Conservation (phyloP, 2,797 vertebrate species). For the Nannoperca australis region DNA sequence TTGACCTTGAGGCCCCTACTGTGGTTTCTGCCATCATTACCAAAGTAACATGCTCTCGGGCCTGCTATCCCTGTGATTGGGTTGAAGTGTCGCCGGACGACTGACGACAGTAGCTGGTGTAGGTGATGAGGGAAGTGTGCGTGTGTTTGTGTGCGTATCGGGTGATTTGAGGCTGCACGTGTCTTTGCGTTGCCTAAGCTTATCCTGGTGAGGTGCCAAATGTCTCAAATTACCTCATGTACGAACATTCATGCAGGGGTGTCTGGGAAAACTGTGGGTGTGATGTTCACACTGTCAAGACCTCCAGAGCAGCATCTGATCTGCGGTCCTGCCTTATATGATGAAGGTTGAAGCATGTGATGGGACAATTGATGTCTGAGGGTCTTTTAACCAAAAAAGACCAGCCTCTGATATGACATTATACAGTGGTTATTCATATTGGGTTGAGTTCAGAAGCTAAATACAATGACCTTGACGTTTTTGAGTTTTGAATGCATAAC, state of each 20-base stretch:
- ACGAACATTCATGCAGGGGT: conserved; percentile 45
- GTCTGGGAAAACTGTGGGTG: conserved; percentile 38
- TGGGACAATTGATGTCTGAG: not conserved
- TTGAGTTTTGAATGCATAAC: not conserved
- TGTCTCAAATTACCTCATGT: conserved; percentile 61
- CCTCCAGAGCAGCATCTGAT: conserved; percentile 27
- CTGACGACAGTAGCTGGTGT: conserved; percentile 56
- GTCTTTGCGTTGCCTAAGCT: conserved; percentile 47
- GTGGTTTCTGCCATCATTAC: conserved; percentile 42
- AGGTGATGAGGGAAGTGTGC: conserved; percentile 61
- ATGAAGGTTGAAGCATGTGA: conserved; percentile 2
- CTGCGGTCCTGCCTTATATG: conserved; percentile 34
- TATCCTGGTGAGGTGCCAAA: conserved; percentile 72
- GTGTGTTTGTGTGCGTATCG: conserved; percentile 26
- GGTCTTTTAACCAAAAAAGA: not conserved
- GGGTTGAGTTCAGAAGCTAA: not conserved
- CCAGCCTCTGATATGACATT: not conserved
- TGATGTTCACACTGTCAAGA: conserved; percentile 39
- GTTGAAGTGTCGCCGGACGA: conserved; percentile 50
- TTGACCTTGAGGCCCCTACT: conserved; percentile 66
- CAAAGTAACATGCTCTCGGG: conserved; percentile 58
- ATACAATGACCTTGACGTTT: not conserved
- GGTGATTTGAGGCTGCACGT: conserved; percentile 18
- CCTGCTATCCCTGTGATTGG: conserved; percentile 65
- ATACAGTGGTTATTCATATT: not conserved